A percentile compares a stretch with the other conserved stretches of the same genome.
These are phyloP conservation scores for Scalopus aquaticus DNA, from an alignment of 2,113 vertebrate genomes.

Conservation along the genomic window DNA sequence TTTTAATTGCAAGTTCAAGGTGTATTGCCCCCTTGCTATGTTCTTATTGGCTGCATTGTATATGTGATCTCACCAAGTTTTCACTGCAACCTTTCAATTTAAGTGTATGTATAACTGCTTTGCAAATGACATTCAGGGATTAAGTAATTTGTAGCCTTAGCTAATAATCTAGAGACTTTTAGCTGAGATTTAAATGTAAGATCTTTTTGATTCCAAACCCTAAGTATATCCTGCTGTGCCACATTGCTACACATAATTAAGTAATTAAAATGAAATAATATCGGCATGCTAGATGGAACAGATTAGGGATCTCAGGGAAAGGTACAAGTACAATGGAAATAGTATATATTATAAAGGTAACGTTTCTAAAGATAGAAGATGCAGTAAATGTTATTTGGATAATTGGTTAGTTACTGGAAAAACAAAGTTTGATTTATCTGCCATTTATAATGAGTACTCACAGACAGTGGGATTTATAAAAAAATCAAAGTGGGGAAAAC, in stretches of 20 bases:
- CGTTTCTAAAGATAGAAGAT: not conserved
- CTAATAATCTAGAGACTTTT: not conserved
- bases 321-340: not conserved
- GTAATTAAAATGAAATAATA: not conserved
- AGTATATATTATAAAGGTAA: not conserved
- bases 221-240: too few relatives aligned
- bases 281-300: not conserved
- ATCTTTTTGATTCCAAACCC: too few relatives aligned
- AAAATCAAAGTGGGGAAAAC: not conserved
- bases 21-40: not conserved
- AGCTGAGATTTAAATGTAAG: not conserved
- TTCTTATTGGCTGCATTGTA: not conserved
- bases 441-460: not conserved
- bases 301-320: not conserved
- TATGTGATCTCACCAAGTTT: not conserved
- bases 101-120: not conserved
- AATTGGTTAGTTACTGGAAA: not conserved
- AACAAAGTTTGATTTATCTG: not conserved
- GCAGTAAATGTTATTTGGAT: not conserved
- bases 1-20: not conserved
- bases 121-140: not conserved
- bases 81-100: not conserved
- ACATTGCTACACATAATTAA: not conserved
- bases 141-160: not conserved
- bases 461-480: not conserved